Conservation (phyloP, 2,888 invertebrate genomes). For the Cistogaster globosa region DNA sequence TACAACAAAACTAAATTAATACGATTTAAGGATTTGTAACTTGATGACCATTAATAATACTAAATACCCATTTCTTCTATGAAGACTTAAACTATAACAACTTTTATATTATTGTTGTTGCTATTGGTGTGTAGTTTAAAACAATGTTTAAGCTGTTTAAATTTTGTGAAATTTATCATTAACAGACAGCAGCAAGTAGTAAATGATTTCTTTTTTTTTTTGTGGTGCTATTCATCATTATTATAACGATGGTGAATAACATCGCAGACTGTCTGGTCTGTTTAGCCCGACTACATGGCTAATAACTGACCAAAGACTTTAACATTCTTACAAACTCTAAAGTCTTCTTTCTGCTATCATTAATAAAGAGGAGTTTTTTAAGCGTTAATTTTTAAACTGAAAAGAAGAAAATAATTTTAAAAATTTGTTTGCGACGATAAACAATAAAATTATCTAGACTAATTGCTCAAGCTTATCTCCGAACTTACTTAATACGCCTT, state of each 20-base stretch:
- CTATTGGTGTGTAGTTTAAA: slow-evolving; percentile 12
- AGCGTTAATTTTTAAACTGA: not conserved
- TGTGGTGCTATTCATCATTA: not conserved
- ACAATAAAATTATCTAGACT: no score
- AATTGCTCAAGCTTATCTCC: no score
- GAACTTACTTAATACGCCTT: no score
- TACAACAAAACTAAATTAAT: slow-evolving; percentile 58
- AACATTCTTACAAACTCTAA: slow-evolving; percentile 3
- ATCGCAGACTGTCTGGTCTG: slow-evolving; percentile 59
- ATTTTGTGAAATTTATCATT: slow-evolving; percentile 63
- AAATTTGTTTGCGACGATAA: no score
- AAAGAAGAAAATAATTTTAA: not conserved
- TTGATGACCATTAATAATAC: slow-evolving; percentile 63
- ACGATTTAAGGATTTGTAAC: slow-evolving; percentile 67
- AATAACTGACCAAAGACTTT: slow-evolving; percentile 52
- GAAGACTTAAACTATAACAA: slow-evolving; percentile 8
- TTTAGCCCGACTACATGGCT: slow-evolving; percentile 54
- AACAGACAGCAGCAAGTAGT: slow-evolving; percentile 25
- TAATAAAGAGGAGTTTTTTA: not conserved
- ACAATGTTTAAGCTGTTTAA: slow-evolving; percentile 51
- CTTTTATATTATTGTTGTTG: slow-evolving; percentile 9
- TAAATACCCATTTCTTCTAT: slow-evolving; percentile 40
- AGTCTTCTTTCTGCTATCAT: slow-evolving; percentile 12
- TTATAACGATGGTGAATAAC: slow-evolving; percentile 32
- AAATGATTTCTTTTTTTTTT: not conserved